Evolutionary conservation across 1,140 invertebrate species (phyloP).

Genomic region (Neotoxoptera formosana): DNA sequence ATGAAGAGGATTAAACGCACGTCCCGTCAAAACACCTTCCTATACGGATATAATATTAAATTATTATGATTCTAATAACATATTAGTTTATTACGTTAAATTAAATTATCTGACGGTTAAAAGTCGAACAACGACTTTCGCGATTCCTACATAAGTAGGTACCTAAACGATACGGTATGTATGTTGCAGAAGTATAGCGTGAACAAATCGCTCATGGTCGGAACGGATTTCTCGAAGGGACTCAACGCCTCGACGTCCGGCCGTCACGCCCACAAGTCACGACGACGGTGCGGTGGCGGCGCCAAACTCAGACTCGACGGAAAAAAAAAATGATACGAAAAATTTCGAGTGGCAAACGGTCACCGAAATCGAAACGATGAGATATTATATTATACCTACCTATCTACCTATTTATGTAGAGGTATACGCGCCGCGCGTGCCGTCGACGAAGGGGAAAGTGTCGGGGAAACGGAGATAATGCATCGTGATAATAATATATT

Average conservation of each 20-base stretch:
- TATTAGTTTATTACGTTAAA: not conserved
- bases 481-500: not conserved
- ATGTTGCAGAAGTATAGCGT: not conserved
- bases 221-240: not conserved
- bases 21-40: not conserved
- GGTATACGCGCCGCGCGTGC: not conserved
- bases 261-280: not conserved
- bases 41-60: not conserved
- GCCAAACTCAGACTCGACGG: not conserved
- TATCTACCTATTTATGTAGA: no score
- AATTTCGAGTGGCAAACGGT: not conserved
- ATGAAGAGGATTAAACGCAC: not conserved
- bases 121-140: not conserved
- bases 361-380: not conserved
- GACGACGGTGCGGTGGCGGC: not conserved
- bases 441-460: not conserved
- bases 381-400: not conserved
- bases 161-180: not conserved
- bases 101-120: not conserved
- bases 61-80: constrained; percentile 1
- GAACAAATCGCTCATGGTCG: not conserved
- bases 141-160: not conserved
- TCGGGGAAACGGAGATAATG: not conserved
- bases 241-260: not conserved
- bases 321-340: not conserved